Evolutionary conservation across 2,113 vertebrate genomes (phyloP).

Genomic region (Thermophis baileyi): DNA sequence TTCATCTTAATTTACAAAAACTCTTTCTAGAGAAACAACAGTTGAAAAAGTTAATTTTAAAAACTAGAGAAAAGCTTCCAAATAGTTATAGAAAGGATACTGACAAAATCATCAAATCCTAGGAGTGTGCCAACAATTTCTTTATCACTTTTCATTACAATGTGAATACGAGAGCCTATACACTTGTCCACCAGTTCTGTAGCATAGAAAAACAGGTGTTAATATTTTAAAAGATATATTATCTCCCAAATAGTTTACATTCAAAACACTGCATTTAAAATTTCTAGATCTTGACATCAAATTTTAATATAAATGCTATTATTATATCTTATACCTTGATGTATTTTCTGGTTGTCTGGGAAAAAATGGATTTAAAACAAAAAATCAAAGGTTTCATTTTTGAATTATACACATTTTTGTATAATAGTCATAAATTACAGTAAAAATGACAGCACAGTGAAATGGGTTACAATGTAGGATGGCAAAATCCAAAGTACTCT

Average conservation of each 20-base stretch:
- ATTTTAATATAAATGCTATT: background rate
- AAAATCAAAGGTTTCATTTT: background rate
- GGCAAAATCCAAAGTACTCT: background rate
- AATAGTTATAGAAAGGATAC: conserved; percentile 80
- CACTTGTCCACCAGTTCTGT: conserved; percentile 92
- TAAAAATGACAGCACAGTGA: background rate
- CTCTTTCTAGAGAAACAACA: background rate
- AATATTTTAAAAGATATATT: background rate
- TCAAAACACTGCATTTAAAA: background rate
- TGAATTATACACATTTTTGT: background rate
- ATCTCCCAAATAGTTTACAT: background rate
- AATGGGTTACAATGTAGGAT: background rate
- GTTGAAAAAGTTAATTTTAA: background rate
- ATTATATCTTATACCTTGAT: background rate
- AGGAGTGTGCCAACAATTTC: conserved; percentile 86
- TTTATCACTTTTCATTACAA: conserved; percentile 91
- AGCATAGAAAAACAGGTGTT: background rate
- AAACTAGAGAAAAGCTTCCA: background rate
- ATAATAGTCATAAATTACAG: background rate
- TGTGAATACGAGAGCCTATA: conserved; percentile 83
- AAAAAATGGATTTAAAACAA: background rate
- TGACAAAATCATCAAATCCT: conserved; percentile 96
- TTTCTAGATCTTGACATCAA: background rate
- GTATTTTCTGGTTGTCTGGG: background rate
- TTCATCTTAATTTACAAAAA: background rate